These are phyloP conservation scores for Drosophila nr. medialis DNA, from an alignment of 2,888 invertebrate genomes.

Conservation along the genomic window DNA sequence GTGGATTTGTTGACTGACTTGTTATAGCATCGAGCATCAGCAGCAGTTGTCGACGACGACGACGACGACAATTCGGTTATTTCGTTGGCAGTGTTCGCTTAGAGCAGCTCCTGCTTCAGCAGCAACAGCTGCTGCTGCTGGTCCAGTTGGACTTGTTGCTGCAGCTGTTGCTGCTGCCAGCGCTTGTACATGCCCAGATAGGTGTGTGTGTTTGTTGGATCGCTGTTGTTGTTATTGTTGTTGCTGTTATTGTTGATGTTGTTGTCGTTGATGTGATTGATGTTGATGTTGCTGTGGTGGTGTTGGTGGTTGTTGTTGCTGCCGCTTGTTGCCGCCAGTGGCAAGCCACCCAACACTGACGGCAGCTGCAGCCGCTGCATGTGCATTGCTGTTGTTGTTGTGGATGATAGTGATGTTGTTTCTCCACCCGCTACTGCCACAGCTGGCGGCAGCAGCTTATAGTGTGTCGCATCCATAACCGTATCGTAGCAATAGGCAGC, in stretches of 20 bases:
- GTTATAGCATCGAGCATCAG: conserved; percentile 6
- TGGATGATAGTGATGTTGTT: conserved; percentile 19
- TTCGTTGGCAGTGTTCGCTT: conserved; percentile 25
- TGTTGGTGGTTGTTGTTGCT: conserved; percentile 30
- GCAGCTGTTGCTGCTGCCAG: conserved; percentile 74
- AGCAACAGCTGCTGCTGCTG: conserved; percentile 70
- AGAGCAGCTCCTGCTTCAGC: conserved; percentile 66
- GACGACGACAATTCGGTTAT: not conserved
- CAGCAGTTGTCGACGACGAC: conserved; percentile 4
- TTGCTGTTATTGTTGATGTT: not conserved
- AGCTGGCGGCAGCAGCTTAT: conserved; percentile 41
- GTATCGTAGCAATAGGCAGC: conserved; percentile 72
- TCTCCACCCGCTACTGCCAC: conserved; percentile 18
- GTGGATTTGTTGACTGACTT: not conserved
- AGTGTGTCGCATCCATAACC: conserved; percentile 62
- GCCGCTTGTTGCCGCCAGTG: conserved; percentile 13
- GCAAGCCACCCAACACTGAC: conserved; percentile 13
- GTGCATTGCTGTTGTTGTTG: conserved; percentile 37
- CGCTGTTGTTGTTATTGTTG: conserved; percentile 16
- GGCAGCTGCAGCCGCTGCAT: conserved; percentile 29
- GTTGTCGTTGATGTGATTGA: conserved; percentile 21
- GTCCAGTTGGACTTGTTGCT: conserved; percentile 68
- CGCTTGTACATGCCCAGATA: conserved; percentile 73
- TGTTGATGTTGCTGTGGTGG: conserved; percentile 23
- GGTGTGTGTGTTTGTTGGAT: conserved; percentile 46